Percentiles rank a stretch among this genome's conserved stretches.
Conservation (phyloP, 2,888 invertebrate genomes). For the Conchocele bisecta region DNA sequence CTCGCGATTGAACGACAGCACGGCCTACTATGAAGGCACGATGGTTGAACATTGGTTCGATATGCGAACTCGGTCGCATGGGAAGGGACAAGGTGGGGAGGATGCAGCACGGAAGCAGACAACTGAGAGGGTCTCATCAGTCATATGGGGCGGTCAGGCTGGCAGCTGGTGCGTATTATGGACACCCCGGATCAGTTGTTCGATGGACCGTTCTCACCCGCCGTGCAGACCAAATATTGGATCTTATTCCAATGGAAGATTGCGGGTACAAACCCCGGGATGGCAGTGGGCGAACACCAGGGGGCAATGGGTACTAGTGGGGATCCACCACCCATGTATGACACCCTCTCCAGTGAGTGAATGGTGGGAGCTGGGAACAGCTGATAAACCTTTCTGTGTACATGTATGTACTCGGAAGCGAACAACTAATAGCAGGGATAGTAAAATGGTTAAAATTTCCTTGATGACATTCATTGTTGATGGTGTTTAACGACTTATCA, state of each 20-base stretch:
- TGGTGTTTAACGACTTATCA: no score
- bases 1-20: slow-evolving; percentile 62
- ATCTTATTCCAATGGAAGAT: slow-evolving; percentile 48
- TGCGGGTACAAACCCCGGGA: no score
- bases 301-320: no score
- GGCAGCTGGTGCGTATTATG: slow-evolving; percentile 73
- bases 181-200: slow-evolving; percentile 57
- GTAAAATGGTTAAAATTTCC: no score
- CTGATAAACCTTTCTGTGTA: no score
- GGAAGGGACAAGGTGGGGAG: slow-evolving; percentile 28
- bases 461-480: no score
- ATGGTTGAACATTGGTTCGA: slow-evolving; percentile 67
- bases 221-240: not conserved
- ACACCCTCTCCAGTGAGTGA: no score
- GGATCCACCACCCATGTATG: no score
- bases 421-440: no score
- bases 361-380: no score
- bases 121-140: slow-evolving; percentile 72
- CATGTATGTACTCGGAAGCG: no score
- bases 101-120: slow-evolving; percentile 2
- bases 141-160: slow-evolving; percentile 72
- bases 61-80: slow-evolving; percentile 28
- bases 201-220: not conserved
- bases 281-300: no score
- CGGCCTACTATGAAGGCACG: slow-evolving; percentile 72